These are phyloP conservation scores for Arctocebus calabarensis DNA, from an alignment of 2,797 vertebrate species.

Conservation along the genomic window DNA sequence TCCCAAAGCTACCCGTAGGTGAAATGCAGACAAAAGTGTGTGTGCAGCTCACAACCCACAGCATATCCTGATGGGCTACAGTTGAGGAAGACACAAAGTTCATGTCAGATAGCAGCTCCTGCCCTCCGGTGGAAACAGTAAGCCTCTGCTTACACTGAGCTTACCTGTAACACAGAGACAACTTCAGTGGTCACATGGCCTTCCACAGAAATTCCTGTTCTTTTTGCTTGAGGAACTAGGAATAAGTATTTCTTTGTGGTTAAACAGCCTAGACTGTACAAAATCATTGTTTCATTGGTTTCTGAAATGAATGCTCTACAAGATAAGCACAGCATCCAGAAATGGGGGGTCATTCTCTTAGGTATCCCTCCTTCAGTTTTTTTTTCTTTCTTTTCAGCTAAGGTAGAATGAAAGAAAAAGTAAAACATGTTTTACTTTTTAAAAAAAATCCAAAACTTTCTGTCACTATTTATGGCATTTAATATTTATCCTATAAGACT, in stretches of 20 bases:
- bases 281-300: not conserved
- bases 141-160: not conserved
- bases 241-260: not conserved
- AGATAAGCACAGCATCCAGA: not conserved
- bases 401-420: not conserved
- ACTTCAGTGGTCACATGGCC: not conserved
- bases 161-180: not conserved
- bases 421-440: not conserved
- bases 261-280: not conserved
- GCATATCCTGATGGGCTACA: not conserved
- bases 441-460: not conserved
- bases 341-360: not conserved
- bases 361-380: not conserved
- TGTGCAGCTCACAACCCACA: not conserved
- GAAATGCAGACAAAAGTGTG: not conserved
- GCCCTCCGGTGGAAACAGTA: not conserved
- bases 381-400: not conserved
- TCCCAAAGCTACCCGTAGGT: not conserved
- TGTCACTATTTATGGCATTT: not conserved
- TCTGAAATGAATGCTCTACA: not conserved
- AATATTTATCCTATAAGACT: not conserved
- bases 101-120: not conserved
- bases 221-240: not conserved
- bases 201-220: not conserved
- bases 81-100: not conserved